Percentiles rank a stretch among this genome's conserved stretches.
Conservation (phyloP, 1,140 invertebrate species). For the Eupristina koningsbergeri region DNA sequence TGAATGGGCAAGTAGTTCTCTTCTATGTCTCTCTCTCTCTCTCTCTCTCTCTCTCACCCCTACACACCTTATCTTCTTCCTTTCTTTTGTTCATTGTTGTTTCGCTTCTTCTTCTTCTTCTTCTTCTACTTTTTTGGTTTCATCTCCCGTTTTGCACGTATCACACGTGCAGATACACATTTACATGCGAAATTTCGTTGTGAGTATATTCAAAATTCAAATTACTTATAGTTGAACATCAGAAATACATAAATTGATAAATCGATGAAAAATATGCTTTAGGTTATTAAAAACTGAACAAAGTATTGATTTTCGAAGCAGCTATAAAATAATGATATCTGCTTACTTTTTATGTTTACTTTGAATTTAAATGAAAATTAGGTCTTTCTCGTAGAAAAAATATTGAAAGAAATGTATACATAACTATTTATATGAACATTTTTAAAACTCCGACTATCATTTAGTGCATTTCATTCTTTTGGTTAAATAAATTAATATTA, state of each 20-base stretch:
- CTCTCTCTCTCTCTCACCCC: not conserved
- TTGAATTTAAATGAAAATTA: not conserved
- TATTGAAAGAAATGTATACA: too few relatives aligned
- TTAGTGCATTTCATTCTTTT: too few relatives aligned
- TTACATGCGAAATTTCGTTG: not conserved
- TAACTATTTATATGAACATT: not conserved
- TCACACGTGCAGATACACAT: not conserved
- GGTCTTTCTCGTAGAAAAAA: not conserved
- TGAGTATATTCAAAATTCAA: not conserved
- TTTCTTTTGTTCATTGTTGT: not conserved
- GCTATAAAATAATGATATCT: not conserved
- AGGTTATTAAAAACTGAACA: not conserved
- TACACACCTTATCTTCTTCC: not conserved
- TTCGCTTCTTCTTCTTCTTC: not conserved
- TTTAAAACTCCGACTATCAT: not conserved
- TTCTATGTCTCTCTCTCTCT: slow-evolving; percentile 33
- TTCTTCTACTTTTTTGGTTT: not conserved
- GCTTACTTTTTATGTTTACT: not conserved
- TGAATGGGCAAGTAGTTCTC: slow-evolving; percentile 58
- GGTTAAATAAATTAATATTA: too few relatives aligned
- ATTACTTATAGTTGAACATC: slow-evolving; percentile 8
- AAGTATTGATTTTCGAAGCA: not conserved
- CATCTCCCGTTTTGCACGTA: not conserved
- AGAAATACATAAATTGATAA: not conserved
- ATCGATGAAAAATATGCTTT: not conserved